phyloP scores from a whole-genome alignment of 2,888 invertebrate genomes.

The Brenthis ino region DNA sequence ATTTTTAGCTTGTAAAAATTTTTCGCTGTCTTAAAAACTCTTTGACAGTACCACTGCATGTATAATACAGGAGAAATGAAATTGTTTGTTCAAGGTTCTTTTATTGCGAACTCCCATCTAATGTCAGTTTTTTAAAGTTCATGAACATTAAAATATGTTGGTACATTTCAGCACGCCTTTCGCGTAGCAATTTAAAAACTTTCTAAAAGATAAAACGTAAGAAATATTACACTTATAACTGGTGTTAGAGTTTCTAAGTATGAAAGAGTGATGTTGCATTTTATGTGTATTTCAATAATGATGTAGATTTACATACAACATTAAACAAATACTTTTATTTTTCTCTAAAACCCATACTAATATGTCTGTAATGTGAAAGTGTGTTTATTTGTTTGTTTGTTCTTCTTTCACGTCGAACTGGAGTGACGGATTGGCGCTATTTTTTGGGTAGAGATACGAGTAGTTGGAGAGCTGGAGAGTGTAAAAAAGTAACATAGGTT shows the following conservation, averaged over 20 bases:
- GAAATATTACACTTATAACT: constrained; percentile 27
- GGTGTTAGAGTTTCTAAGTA: constrained; percentile 15
- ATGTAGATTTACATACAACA: too few relatives aligned
- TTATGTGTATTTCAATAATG: not conserved
- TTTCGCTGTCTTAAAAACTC: constrained; percentile 24
- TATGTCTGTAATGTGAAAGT: too few relatives aligned
- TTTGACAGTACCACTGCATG: constrained; percentile 33
- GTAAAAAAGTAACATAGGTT: too few relatives aligned
- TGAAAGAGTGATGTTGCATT: constrained; percentile 17
- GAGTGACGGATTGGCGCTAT: too few relatives aligned
- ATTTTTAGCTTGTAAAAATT: constrained; percentile 23
- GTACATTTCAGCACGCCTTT: constrained; percentile 35
- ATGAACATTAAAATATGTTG: constrained; percentile 39
- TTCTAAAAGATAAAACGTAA: constrained; percentile 30
- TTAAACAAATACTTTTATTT: too few relatives aligned
- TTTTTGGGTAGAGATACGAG: too few relatives aligned
- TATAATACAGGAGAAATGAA: constrained; percentile 38
- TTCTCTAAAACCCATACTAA: too few relatives aligned
- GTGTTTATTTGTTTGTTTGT: too few relatives aligned
- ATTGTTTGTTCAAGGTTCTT: constrained; percentile 34
- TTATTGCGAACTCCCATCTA: constrained; percentile 39
- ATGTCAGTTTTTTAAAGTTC: constrained; percentile 42
- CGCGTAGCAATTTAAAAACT: constrained; percentile 33
- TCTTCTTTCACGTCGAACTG: too few relatives aligned
- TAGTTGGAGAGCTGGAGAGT: too few relatives aligned